phyloP scores from a whole-genome alignment of 2,888 invertebrate species.

The Escarpia spicata region DNA sequence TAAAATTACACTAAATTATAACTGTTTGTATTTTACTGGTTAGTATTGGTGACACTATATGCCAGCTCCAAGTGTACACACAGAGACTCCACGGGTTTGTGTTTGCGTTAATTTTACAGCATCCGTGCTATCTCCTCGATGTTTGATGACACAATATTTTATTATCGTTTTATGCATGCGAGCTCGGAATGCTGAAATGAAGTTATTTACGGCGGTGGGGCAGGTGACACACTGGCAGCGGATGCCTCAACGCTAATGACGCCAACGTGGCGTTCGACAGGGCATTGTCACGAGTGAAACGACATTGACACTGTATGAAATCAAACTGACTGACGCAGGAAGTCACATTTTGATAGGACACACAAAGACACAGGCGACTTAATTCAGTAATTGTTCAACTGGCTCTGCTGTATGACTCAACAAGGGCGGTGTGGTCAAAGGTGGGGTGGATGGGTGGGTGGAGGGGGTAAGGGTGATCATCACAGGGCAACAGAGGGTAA shows the following conservation, averaged over 20 bases:
- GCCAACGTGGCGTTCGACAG: constrained; percentile 9
- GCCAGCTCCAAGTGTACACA: background rate
- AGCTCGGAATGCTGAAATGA: background rate
- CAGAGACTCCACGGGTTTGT: background rate
- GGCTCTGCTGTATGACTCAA: background rate
- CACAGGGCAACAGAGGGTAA: background rate
- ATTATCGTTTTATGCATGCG: constrained; percentile 16
- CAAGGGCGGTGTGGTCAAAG: background rate
- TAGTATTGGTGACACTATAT: background rate
- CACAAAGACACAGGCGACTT: background rate
- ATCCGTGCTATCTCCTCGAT: background rate
- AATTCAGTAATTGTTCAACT: background rate
- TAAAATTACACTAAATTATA: no score
- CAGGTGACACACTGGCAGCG: background rate
- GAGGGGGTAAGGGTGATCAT: background rate
- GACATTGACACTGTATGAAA: background rate
- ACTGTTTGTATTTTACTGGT: background rate
- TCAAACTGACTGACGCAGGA: constrained; percentile 2
- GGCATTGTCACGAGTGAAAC: background rate
- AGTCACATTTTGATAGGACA: background rate
- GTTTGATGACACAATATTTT: constrained; percentile 16
- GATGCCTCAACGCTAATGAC: background rate
- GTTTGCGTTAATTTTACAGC: background rate
- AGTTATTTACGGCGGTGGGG: background rate
- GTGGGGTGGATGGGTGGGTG: background rate